Conservation (phyloP, 2,888 invertebrate species). For the Macrosoma leucophasiata region DNA sequence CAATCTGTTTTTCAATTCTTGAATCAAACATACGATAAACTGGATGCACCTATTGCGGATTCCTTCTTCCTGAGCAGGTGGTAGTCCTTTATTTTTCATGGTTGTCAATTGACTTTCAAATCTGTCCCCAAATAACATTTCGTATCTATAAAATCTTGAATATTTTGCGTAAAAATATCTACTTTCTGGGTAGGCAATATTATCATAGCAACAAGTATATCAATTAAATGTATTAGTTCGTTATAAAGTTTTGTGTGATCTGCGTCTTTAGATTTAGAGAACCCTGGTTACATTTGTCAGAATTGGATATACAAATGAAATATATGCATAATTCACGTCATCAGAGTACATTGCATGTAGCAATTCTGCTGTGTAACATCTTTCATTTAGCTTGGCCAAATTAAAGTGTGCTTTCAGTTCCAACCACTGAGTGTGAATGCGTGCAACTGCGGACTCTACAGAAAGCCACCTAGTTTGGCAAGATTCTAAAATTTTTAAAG, state of each 20-base stretch:
- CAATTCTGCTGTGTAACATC: conserved; percentile 9
- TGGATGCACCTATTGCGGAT: too few species aligned
- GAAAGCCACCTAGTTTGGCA: conserved; percentile 33
- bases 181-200: conserved; percentile 10
- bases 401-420: conserved; percentile 27
- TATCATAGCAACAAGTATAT: conserved; percentile 8
- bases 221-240: conserved; percentile 8
- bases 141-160: too few species aligned
- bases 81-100: too few species aligned
- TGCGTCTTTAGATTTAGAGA: conserved; percentile 13
- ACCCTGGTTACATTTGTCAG: conserved; percentile 10
- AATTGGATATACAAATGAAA: conserved; percentile 11
- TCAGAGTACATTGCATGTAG: conserved; percentile 10
- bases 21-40: too few species aligned
- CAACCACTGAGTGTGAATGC: conserved; percentile 32
- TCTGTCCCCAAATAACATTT: too few species aligned
- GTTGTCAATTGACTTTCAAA: too few species aligned
- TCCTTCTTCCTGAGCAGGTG: too few species aligned
- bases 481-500: conserved; percentile 31
- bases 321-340: conserved; percentile 12
- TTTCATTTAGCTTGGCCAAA: conserved; percentile 4
- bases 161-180: conserved; percentile 12
- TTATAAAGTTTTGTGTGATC: conserved; percentile 13
- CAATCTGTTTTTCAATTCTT: too few species aligned
- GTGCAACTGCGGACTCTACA: conserved; percentile 29